These are phyloP conservation scores for Gila robusta DNA, from an alignment of 2,797 vertebrate species.

Conservation along the genomic window DNA sequence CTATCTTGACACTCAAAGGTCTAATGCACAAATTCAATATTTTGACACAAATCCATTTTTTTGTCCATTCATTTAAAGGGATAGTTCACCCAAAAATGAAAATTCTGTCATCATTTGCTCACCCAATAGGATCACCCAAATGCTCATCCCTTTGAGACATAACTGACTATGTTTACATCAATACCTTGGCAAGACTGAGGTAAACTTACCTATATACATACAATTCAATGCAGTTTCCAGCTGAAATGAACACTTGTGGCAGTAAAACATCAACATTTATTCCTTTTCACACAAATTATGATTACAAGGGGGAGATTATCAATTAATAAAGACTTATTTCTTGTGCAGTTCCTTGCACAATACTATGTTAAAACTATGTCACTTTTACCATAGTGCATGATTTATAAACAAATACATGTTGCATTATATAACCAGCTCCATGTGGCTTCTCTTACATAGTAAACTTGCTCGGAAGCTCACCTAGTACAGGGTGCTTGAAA, in stretches of 20 bases:
- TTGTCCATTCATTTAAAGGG: not conserved
- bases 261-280: no score
- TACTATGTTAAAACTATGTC: not conserved
- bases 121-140: no score
- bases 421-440: not conserved
- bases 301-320: no score
- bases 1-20: not conserved
- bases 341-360: not conserved
- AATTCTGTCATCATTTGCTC: no score
- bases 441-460: not conserved
- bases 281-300: not conserved
- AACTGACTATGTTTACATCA: not conserved
- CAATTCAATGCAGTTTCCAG: no score
- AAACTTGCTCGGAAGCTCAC: not conserved
- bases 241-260: no score
- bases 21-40: not conserved
- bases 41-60: not conserved
- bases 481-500: not conserved
- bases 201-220: no score
- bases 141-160: not conserved
- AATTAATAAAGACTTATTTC: not conserved
- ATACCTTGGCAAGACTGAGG: not conserved
- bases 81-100: no score
- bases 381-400: no score
- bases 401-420: not conserved